phyloP scores from a whole-genome alignment of 2,888 invertebrate species.

The Andrena haemorrhoa region DNA sequence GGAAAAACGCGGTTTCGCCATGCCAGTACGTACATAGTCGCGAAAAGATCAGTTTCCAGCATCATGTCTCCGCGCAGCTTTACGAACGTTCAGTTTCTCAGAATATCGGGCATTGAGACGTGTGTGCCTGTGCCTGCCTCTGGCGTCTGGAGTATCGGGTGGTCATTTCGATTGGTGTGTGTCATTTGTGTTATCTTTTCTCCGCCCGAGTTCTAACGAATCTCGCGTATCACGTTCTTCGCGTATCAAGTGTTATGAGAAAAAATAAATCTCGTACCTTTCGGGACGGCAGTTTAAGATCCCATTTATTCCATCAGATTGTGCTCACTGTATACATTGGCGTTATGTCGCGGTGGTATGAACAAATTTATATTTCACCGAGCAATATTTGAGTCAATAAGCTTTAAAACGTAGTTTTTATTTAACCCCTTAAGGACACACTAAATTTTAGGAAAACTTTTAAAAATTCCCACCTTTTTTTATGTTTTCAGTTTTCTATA shows the following conservation, averaged over 20 bases:
- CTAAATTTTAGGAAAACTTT: too few relatives aligned
- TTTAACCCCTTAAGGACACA: too few relatives aligned
- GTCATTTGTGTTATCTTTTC: not conserved
- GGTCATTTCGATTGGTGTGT: not conserved
- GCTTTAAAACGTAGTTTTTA: not conserved
- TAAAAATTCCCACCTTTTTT: too few relatives aligned
- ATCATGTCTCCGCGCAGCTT: constrained; percentile 47
- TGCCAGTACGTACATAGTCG: constrained; percentile 25
- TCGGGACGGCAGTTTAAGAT: not conserved
- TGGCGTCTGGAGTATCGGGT: not conserved
- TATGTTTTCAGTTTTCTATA: too few relatives aligned
- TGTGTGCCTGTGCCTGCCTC: not conserved
- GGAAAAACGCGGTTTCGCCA: constrained; percentile 48
- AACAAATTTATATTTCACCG: not conserved
- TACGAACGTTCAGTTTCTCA: constrained; percentile 21
- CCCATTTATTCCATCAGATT: not conserved
- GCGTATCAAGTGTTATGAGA: constrained; percentile 2
- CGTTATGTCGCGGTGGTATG: not conserved
- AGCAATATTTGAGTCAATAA: too few relatives aligned
- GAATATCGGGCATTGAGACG: not conserved
- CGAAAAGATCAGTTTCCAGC: constrained; percentile 58
- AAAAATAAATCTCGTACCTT: not conserved
- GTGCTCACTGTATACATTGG: not conserved
- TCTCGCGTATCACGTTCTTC: not conserved
- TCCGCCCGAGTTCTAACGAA: not conserved